Evolutionary conservation across 2,113 vertebrate species (phyloP), one percentile per base, ranked within the genome.

Genomic region (Rhinopomastus cyanomelas): DNA sequence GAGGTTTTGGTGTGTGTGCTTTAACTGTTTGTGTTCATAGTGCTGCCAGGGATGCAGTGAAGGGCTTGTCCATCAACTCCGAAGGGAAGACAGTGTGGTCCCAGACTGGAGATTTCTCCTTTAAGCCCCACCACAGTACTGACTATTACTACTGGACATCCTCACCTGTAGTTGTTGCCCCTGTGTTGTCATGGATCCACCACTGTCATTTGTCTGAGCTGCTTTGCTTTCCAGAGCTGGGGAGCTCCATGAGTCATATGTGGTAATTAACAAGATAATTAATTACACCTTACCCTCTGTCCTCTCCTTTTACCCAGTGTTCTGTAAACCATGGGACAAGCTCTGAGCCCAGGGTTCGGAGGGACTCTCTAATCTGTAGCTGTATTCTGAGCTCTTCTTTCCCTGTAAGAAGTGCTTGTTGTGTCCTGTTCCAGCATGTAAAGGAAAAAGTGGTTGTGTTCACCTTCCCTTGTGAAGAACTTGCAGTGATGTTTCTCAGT

Each of bases 261-360:
- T 26, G 27, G 76, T 59, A 44, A 4, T 46, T 53, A 52, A 16
- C 10, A 6, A 23, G 19, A 53, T 18, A 18, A n/a, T 10, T 8
- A 49, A 56, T 69, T 34, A 6, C 34, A 49, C 11, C 20, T 53
- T n/a, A 5, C 32, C 15, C 30, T 14, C 17, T 12, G 8, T 20
- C 25, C 23, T 78, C 32, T 11, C 22, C 6, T n/a, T n/a, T n/a
- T n/a, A n/a, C n/a, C n/a, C n/a, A 42, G 8, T 23, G 29, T 3
- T 56, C 59, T 18, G n/a, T 26, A 14, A 44, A 2, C 3, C 1
- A 1, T 6, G 1, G 9, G 46, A n/a, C 26, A 8, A 21, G 21
- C 46, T 59, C 53, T 52, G 25, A 9, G 20, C 4, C 16, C 3
- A 10, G 18, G 22, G 22, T 56, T 61, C 23, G 13, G 15, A 10